These are phyloP conservation scores for Psittacara wagleri DNA, from an alignment of 2,113 vertebrate genomes.

Conservation along the genomic window DNA sequence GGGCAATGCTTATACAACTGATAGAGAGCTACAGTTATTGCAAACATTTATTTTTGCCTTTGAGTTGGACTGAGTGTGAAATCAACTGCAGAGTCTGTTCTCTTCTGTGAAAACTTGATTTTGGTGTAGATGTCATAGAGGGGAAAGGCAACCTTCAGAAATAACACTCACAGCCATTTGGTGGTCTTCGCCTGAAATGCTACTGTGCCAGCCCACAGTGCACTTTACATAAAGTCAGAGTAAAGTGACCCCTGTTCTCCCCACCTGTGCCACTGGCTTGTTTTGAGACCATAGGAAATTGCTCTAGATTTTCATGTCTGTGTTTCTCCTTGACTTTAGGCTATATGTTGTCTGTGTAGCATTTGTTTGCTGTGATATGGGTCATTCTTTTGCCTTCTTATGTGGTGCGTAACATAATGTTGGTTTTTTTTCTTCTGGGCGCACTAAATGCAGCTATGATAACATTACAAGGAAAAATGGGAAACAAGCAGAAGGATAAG, in stretches of 20 bases:
- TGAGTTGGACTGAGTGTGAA: neutral
- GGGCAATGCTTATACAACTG: neutral
- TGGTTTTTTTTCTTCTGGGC: neutral
- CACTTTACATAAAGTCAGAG: neutral
- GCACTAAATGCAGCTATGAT: neutral
- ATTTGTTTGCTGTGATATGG: neutral
- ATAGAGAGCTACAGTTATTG: neutral
- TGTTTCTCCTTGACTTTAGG: neutral
- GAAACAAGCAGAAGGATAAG: neutral
- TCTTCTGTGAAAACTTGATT: neutral
- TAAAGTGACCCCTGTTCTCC: neutral
- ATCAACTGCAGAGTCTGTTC: neutral
- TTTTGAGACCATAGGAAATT: accelerated
- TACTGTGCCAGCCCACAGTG: neutral
- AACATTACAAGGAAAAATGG: neutral
- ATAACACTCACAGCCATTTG: neutral
- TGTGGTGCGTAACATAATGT: accelerated
- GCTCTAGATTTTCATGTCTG: neutral
- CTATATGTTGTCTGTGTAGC: neutral
- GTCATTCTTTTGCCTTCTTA: neutral
- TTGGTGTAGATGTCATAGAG: neutral
- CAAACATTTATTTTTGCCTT: neutral
- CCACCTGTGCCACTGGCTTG: neutral
- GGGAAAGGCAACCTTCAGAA: neutral
- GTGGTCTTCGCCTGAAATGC: neutral